Percentiles rank a stretch among this genome's conserved stretches.
phyloP scores from a whole-genome alignment of 2,113 vertebrate species.

The Hepsetus odoe region DNA sequence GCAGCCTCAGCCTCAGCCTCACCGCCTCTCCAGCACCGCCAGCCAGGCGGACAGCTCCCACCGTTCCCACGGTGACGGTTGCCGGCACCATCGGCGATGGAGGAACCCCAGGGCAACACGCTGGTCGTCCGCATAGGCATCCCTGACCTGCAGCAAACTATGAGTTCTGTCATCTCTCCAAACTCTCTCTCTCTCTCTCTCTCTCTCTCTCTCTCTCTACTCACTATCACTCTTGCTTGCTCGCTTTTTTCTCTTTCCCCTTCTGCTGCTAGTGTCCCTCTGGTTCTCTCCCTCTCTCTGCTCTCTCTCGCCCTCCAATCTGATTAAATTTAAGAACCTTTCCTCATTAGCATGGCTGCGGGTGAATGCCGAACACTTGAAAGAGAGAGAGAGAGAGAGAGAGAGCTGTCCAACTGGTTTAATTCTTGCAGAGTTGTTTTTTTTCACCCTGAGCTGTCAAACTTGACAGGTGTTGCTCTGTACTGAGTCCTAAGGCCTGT shows the following conservation, averaged over 20 bases:
- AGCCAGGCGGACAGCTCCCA: conserved; percentile 54
- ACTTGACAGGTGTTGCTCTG: conserved; percentile 46
- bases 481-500: conserved; percentile 22
- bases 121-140: conserved; percentile 58
- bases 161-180: conserved; percentile 44
- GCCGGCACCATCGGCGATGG: conserved; percentile 53
- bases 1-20: conserved; percentile 31
- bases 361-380: conserved; percentile 34
- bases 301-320: not conserved
- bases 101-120: conserved; percentile 57
- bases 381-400: not conserved
- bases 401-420: conserved; percentile 12
- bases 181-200: conserved; percentile 32
- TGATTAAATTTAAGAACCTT: conserved; percentile 2
- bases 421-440: conserved; percentile 2
- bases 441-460: conserved; percentile 27
- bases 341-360: conserved; percentile 40
- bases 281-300: not conserved
- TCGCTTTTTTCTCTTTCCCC: not conserved
- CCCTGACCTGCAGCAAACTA: conserved; percentile 56
- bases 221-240: not conserved
- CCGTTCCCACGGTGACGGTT: conserved; percentile 52
- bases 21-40: conserved; percentile 44
- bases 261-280: not conserved
- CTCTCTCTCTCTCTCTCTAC: not conserved